These are phyloP conservation scores for Oryzaephilus surinamensis DNA, from an alignment of 1,140 invertebrate species.

Conservation along the genomic window DNA sequence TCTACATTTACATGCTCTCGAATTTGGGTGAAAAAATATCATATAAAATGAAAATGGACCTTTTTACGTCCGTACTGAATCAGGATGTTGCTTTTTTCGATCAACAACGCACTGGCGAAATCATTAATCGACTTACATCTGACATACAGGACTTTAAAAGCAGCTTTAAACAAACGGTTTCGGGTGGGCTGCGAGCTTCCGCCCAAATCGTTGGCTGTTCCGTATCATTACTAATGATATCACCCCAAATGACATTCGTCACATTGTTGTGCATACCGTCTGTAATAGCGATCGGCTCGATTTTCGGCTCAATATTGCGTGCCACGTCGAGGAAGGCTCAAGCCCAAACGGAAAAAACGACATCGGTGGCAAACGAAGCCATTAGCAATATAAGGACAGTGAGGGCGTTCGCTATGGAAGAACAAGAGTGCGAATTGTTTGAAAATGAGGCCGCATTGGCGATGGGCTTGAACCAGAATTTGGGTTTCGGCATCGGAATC, in stretches of 20 bases:
- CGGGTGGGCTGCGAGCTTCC: constrained; percentile 73
- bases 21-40: constrained; percentile 81
- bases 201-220: constrained; percentile 78
- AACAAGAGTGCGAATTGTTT: constrained; percentile 69
- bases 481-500: constrained; percentile 84
- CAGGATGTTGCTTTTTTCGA: constrained; percentile 92
- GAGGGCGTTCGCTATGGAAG: constrained; percentile 85
- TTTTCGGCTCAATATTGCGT: constrained; percentile 62
- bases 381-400: constrained; percentile 86
- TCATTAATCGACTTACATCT: constrained; percentile 78
- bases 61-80: constrained; percentile 74
- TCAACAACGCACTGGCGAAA: constrained; percentile 77
- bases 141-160: constrained; percentile 97
- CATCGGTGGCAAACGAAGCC: constrained; percentile 84
- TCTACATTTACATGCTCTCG: constrained; percentile 78
- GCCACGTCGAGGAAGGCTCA: constrained; percentile 65
- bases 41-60: constrained; percentile 60
- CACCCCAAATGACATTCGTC: constrained; percentile 74
- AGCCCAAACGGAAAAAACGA: constrained; percentile 72
- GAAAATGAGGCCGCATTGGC: constrained; percentile 61
- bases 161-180: constrained; percentile 83
- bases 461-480: constrained; percentile 56
- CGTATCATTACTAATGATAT: constrained; percentile 68
- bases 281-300: constrained; percentile 64
- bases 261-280: constrained; percentile 74